Evolutionary conservation across 2,797 vertebrate species (phyloP), one percentile per base, ranked within the genome.

Genomic region (Glyptemys insculpta): DNA sequence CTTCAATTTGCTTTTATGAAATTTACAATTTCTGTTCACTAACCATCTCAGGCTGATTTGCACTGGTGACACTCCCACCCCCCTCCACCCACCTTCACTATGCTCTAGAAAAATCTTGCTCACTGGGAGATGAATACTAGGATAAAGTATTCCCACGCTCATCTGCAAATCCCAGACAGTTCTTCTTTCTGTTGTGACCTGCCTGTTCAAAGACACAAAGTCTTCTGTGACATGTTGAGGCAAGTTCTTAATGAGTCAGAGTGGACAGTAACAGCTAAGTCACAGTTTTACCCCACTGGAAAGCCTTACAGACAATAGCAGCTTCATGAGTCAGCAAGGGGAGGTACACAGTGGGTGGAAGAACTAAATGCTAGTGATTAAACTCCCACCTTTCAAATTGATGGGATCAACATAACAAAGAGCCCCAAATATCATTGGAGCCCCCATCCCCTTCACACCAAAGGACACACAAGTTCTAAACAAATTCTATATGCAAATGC

Each of bases 231-330:
- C 90, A 57, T 21, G 89, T 80, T 68, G 7, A 57, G 87, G 93
- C 95, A 97, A 91, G 89, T 53, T 82, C 83, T 81, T 52, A 85
- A 29, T 81, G 83, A 96, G 44, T 94, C 90, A 93, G 85, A 89
- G 34, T 52, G 88, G 57, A 15, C 31, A 78, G n/a, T 2, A 91
- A 49, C 37, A 91, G 57, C 78, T 95, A 92, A 97, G 85, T 95
- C 94, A 94, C 79, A 31, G 41, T n/a, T 62, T 82, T 83, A 79
- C 25, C 79, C 74, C 62, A 59, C 2, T 11, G n/a, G 81, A 91
- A 94, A 90, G 6, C 68, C 52, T 85, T 85, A 31, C n/a, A 56
- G 2, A 83, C 34, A 57, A 59, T 34, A 81, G 50, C 72, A 88
- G 53, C 12, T 50, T 79, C 74, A 9, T 1, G 9, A 56, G 1